Evolutionary conservation across 2,113 vertebrate genomes (phyloP).

Genomic region (Gobiocypris rarus): DNA sequence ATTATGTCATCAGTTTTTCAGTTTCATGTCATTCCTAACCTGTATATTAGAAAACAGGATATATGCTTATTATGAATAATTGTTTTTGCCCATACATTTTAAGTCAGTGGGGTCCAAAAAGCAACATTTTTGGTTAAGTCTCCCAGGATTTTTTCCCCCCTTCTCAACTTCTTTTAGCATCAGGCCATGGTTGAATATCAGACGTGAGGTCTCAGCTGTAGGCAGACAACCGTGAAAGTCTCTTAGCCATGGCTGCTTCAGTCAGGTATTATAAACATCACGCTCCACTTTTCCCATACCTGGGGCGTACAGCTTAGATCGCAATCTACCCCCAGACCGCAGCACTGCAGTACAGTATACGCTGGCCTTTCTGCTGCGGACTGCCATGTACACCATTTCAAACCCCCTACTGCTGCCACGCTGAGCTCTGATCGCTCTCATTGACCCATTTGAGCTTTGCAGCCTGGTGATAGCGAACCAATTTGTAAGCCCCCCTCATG

Average conservation of each 20-base stretch:
- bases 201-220: constrained; percentile 30
- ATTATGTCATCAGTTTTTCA: not conserved
- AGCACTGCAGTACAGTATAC: constrained; percentile 56
- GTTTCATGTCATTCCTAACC: not conserved
- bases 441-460: constrained; percentile 62
- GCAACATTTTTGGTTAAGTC: not conserved
- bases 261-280: constrained; percentile 44
- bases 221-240: constrained; percentile 37
- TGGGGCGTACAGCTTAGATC: constrained; percentile 50
- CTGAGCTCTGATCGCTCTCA: constrained; percentile 41
- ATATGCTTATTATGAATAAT: not conserved
- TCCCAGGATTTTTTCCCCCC: not conserved
- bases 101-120: not conserved
- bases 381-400: not conserved
- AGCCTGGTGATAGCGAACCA: constrained; percentile 61
- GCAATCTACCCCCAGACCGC: constrained; percentile 59
- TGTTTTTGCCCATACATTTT: not conserved
- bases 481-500: constrained; percentile 69
- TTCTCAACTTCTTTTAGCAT: constrained; percentile 4
- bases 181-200: constrained; percentile 3
- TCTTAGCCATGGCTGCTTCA: constrained; percentile 37
- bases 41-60: not conserved
- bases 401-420: constrained; percentile 3
- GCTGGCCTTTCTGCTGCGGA: constrained; percentile 2
- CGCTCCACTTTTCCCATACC: constrained; percentile 48